Percentiles rank a stretch among this genome's conserved stretches.
These are phyloP conservation scores for Drosophila pachea DNA, from an alignment of 1,140 invertebrate genomes.

Conservation along the genomic window DNA sequence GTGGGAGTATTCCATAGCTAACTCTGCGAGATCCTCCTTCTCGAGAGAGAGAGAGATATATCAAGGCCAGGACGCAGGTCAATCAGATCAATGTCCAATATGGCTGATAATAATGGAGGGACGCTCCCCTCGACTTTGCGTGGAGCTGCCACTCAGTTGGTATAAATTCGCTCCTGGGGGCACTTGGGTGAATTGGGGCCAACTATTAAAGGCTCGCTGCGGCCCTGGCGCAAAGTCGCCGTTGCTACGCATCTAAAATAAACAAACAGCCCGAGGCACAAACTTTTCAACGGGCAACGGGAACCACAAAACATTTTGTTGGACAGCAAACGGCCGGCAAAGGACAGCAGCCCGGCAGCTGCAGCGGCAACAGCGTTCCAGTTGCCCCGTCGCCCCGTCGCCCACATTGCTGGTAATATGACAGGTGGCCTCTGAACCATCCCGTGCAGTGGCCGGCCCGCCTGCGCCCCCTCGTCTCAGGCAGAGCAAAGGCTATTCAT, in stretches of 20 bases:
- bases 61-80: too few relatives aligned
- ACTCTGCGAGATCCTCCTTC: too few relatives aligned
- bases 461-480: background rate
- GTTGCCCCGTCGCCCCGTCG: slow-evolving; percentile 8
- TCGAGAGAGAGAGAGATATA: too few relatives aligned
- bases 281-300: slow-evolving; percentile 66
- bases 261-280: slow-evolving; percentile 65
- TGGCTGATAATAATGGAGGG: too few relatives aligned
- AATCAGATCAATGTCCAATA: too few relatives aligned
- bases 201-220: slow-evolving; percentile 36
- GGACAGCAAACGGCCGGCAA: slow-evolving; percentile 73
- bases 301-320: slow-evolving; percentile 78
- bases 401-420: slow-evolving; percentile 61
- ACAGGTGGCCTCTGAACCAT: slow-evolving; percentile 47
- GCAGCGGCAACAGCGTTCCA: slow-evolving; percentile 1
- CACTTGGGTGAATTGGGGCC: background rate
- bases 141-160: background rate
- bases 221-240: slow-evolving; percentile 8
- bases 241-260: slow-evolving; percentile 62
- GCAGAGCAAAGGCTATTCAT: background rate
- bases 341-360: slow-evolving; percentile 54
- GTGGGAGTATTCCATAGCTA: too few relatives aligned
- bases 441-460: background rate
- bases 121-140: too few relatives aligned
- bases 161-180: background rate